A percentile compares a stretch with the other conserved stretches of the same genome.
These are phyloP conservation scores for Sinopyrophorus schimmeli DNA, from an alignment of 2,888 invertebrate genomes.

Conservation along the genomic window DNA sequence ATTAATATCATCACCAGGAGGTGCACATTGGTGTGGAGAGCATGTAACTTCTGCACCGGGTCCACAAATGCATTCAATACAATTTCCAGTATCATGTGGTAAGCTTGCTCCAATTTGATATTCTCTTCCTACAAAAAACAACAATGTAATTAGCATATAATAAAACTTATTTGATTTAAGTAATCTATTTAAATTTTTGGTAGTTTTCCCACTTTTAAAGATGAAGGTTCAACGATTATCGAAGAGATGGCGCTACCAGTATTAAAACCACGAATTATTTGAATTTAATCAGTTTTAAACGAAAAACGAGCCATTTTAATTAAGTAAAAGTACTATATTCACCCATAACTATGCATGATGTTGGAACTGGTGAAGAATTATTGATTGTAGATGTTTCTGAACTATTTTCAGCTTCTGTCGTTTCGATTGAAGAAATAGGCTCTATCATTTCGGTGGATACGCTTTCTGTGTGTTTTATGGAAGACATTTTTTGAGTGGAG, in stretches of 20 bases:
- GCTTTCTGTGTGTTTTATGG: constrained; percentile 9
- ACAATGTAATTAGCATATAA: too few relatives aligned
- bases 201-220: too few relatives aligned
- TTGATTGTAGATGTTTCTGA: constrained; percentile 34
- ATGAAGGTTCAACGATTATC: too few relatives aligned
- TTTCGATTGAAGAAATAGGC: constrained; percentile 26
- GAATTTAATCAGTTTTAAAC: too few relatives aligned
- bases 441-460: constrained; percentile 30
- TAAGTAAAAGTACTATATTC: too few relatives aligned
- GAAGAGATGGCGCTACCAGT: too few relatives aligned
- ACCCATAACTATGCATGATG: constrained; percentile 57
- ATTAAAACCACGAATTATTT: too few relatives aligned
- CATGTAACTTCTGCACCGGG: constrained; percentile 58
- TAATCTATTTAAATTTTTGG: too few relatives aligned
- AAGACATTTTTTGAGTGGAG: constrained; percentile 26
- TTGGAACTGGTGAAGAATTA: constrained; percentile 43
- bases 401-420: constrained; percentile 20
- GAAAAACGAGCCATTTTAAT: too few relatives aligned
- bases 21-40: constrained; percentile 54
- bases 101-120: constrained; percentile 68
- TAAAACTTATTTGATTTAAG: too few relatives aligned
- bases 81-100: constrained; percentile 71
- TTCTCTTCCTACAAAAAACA: constrained; percentile 56
- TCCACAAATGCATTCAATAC: constrained; percentile 70
- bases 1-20: constrained; percentile 51